Conservation (phyloP, 2,888 invertebrate species). For the Heliconius aoede region DNA sequence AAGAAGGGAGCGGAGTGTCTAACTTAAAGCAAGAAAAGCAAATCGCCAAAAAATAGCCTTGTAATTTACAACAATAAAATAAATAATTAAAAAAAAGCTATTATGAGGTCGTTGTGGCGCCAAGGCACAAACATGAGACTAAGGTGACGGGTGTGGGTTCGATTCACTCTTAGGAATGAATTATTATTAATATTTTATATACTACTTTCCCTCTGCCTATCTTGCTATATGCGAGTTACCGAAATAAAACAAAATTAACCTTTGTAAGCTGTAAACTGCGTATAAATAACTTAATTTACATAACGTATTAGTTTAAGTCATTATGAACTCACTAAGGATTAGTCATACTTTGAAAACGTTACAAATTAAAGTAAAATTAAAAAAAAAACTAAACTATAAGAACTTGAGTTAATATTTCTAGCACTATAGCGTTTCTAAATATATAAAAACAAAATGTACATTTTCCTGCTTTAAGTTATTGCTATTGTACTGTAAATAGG, state of each 20-base stretch:
- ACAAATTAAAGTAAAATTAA: too few species aligned
- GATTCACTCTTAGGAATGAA: too few species aligned
- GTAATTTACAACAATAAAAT: slow-evolving; percentile 22
- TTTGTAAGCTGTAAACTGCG: not conserved
- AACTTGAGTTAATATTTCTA: not conserved
- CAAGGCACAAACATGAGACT: too few species aligned
- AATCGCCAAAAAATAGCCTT: too few species aligned
- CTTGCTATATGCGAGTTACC: not conserved
- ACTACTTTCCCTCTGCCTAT: not conserved
- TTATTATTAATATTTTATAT: too few species aligned
- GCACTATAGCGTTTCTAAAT: not conserved
- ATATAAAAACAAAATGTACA: slow-evolving; percentile 5
- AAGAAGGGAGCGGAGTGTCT: too few species aligned
- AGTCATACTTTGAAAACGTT: not conserved
- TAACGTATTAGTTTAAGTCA: not conserved
- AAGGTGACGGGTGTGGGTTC: too few species aligned
- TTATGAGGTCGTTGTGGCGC: not conserved
- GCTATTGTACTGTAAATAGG: slow-evolving; percentile 12
- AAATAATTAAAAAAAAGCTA: not conserved
- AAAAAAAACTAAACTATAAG: too few species aligned
- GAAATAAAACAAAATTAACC: not conserved
- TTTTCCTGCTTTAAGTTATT: not conserved
- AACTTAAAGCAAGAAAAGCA: too few species aligned
- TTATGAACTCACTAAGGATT: slow-evolving; percentile 2
- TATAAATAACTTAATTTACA: slow-evolving; percentile 1